Base-by-base conservation (phyloP, 2,113 vertebrate genomes). In the Ailurus styani region DNA sequence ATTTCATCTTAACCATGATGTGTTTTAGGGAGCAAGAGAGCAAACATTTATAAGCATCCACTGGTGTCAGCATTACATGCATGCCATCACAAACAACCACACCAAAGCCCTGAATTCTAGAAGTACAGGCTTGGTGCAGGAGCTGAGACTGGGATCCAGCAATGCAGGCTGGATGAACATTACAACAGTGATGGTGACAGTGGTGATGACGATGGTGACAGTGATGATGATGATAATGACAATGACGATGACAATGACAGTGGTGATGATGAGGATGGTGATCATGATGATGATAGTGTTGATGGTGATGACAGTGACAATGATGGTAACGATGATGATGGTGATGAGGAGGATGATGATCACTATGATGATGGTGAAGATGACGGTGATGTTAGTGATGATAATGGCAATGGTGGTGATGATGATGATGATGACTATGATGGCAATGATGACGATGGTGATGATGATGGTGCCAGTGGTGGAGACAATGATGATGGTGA, bases 61-160 rank as follows among this genome's bases (percentile, higher is more conserved):
- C 0, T 0, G 37, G 34, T 7, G 8, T 23, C 29, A 3, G 14
- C 3, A 0, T 2, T 0, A 6, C 0, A 2, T 3, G 0, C 0
- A 15, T 3, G 0, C 40, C 6, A 0, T 27, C 0, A 0, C 6
- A 2, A 7, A 1, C 70, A 40, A 14, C 6, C 0, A 1, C 10
- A 0, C 0, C 0, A 6, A 17, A 45, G 62, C 27, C 3, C 40
- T 25, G 14, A 0, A 0, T 40, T 27, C 81, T 11, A 4, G 14
- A 45, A 54, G 77, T 0, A 0, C 8, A 6, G 64, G 37, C 40
- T 34, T 6, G 0, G 72, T 1, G 47, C 0, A 0, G 4, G 42
- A 60, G 78, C 17, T 4, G 0, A 2, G 31, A 4, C 13, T 1
- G 3, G 50, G 21, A 29, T 0, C 29, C 66, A 23, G 25, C 42